Base-by-base conservation (phyloP, 2,888 invertebrate genomes). In the Catonia carolina region DNA sequence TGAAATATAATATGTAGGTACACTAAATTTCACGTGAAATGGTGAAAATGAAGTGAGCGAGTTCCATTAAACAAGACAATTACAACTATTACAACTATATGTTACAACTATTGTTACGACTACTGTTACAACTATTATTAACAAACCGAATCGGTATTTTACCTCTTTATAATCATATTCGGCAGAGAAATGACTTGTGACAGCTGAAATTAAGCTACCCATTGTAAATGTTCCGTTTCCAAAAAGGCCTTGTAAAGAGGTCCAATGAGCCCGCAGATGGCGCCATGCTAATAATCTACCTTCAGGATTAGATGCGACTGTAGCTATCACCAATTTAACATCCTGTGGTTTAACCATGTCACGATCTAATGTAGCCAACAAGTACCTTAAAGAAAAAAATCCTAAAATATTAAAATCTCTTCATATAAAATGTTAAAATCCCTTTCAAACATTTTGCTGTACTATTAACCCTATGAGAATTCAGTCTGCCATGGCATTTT, bases 151-250 rank as follows among this genome's bases (percentile, higher is more conserved):
- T n/a, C n/a, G n/a, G n/a, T n/a, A n/a, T n/a, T 65, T 69, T 67
- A 86, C 87, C 77, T 85, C 82, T 64, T 82, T 81, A 63, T 84
- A 84, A 71, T 89, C 88, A 62, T 83, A 83, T 1, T 85, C 83
- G 15, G 85, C 83, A 55, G 86, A 81, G 66, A 88, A 79, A 66
- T 82, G 78, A 45, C 81, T 79, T 35, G 82, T 79, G 12, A 83
- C 81, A 5, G 79, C 78, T 60, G 80, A 78, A 68, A 84, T 81
- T 54, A 84, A 75, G 62, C 78, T 76, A 22, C 82, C 80, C 74
- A 83, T 78, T 55, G 82, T 78, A 61, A 81, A 77, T 2, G 81
- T 78, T 8, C 81, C 80, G 64, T 81, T 81, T 12, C 82, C 82
- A 67, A 82, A 84, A 67, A 83, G 74, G 2, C 76, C 71, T 64